phyloP scores from a whole-genome alignment of 1,140 invertebrate genomes.

The Vanessa tameamea region DNA sequence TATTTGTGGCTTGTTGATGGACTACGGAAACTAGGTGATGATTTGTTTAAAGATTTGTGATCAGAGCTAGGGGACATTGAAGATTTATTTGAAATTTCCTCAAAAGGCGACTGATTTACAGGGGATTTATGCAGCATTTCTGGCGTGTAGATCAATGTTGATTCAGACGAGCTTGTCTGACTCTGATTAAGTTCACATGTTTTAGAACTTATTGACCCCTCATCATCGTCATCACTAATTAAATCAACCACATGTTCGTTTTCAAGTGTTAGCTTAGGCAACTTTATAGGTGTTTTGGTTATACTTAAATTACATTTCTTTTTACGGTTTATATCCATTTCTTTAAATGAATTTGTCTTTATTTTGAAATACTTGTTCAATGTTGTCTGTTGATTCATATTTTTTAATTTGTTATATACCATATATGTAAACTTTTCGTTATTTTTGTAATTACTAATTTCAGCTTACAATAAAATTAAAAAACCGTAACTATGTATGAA shows the following conservation, averaged over 20 bases:
- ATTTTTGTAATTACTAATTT: not conserved
- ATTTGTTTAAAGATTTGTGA: slow-evolving; percentile 7
- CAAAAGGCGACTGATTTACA: not conserved
- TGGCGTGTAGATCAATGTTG: slow-evolving; percentile 41
- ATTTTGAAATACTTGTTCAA: not conserved
- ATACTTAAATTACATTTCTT: slow-evolving; percentile 39
- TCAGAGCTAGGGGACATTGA: not conserved
- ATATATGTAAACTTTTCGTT: not conserved
- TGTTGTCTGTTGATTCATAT: slow-evolving; percentile 9
- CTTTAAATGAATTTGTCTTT: not conserved
- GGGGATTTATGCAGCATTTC: slow-evolving; percentile 12
- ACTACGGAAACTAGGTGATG: slow-evolving; percentile 9
- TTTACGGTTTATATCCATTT: slow-evolving; percentile 28
- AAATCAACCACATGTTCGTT: slow-evolving; percentile 39
- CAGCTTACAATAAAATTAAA: no score
- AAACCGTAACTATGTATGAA: no score
- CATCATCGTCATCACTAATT: slow-evolving; percentile 52
- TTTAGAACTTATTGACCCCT: not conserved
- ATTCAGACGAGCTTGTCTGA: slow-evolving; percentile 29
- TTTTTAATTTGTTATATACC: not conserved
- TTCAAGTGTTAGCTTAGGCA: slow-evolving; percentile 30
- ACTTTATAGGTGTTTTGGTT: slow-evolving; percentile 34
- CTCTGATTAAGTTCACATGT: not conserved
- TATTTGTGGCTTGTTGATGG: slow-evolving; percentile 46
- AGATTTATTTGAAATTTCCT: not conserved